These are phyloP conservation scores for Neodon shergylaensis DNA, from an alignment of 2,113 vertebrate genomes.

Conservation along the genomic window DNA sequence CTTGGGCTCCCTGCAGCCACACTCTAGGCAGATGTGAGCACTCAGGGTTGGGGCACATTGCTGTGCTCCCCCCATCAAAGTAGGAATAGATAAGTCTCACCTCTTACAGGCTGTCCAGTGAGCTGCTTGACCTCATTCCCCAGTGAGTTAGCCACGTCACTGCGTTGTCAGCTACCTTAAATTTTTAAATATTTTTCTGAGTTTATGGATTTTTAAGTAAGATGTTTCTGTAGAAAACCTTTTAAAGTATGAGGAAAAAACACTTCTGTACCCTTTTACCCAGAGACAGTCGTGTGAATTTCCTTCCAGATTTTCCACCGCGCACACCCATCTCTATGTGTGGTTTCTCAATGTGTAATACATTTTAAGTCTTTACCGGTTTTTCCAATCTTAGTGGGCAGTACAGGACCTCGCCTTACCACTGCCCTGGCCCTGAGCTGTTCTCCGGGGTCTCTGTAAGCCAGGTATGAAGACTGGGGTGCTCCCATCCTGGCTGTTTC, in stretches of 20 bases:
- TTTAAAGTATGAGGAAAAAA: neutral
- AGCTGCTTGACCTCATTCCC: neutral
- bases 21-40: no score
- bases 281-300: conserved; percentile 11
- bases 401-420: neutral
- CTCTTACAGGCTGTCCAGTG: neutral
- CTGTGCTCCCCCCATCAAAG: neutral
- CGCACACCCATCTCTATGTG: neutral
- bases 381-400: neutral
- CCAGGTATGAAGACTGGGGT: neutral
- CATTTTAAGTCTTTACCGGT: neutral
- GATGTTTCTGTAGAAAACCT: neutral
- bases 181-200: conserved; percentile 4
- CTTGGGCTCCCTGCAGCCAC: neutral
- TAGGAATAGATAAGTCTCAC: accelerated
- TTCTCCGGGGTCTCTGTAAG: neutral
- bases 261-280: neutral
- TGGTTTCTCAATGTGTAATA: neutral
- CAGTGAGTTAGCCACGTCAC: neutral
- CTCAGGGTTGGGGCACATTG: neutral
- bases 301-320: neutral
- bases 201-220: conserved; percentile 19
- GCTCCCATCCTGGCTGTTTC: neutral
- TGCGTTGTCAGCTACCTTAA: neutral
- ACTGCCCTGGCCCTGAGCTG: neutral